Base-by-base conservation (phyloP, 2,797 vertebrate species). In the Malacoctenus gilli region DNA sequence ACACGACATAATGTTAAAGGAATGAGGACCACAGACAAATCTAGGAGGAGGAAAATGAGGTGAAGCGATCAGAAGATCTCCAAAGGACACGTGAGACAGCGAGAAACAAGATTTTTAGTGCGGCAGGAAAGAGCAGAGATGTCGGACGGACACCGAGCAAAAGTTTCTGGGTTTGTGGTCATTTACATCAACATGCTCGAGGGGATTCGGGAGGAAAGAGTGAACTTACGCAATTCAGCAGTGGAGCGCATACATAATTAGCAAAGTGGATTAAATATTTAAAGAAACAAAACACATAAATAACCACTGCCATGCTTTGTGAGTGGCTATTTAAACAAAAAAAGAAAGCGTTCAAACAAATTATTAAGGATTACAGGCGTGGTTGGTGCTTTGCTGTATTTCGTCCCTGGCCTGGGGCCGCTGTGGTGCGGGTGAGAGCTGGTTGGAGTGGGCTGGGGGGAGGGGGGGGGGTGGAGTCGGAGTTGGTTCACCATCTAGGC, bases 401-500 rank as follows among this genome's bases (percentile, higher is more conserved):
- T n/a, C n/a, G n/a, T 72, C 46, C 46, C 32, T 60, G 37, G 20
- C 34, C 60, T 67, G 58, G 70, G 65, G 43, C 18, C 8, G 14
- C 36, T 56, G 50, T 48, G 46, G 15, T 50, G 35, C 49, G 54
- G 50, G 34, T 46, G 47, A 55, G 56, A 55, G 56, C 9, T 72
- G 43, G 42, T 42, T 74, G 37, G 57, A 59, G 62, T 67, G 72
- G 64, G n/a, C n/a, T 51, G 57, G 41, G 78, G 59, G 66, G 23
- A 52, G 49, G 73, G 65, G 42, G 36, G 41, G 62, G 46, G 40
- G 68, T 46, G 69, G 71, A n/a, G n/a, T n/a, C n/a, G n/a, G n/a
- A n/a, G n/a, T n/a, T 74, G 4, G 53, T 77, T 85, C 60, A 87
- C 71, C 93, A 93, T 92, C 93, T 94, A 95, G 84, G 68, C 69